Evolutionary conservation across 2,797 vertebrate genomes (phyloP), one percentile per base, ranked within the genome.

Genomic region (Cichlasoma orientale): DNA sequence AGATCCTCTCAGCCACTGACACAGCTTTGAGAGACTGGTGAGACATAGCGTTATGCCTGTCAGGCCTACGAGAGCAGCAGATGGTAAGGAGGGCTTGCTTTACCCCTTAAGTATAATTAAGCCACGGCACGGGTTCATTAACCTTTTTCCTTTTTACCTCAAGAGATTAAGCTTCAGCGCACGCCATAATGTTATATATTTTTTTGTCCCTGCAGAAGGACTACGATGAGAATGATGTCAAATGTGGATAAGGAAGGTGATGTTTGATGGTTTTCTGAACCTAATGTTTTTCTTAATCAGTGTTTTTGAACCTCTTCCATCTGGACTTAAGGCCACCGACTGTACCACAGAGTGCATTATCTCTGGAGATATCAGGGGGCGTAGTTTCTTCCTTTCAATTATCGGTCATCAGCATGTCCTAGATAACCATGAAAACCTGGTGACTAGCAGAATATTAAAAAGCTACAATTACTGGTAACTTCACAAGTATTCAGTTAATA

Each of bases 91-190:
- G 5, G 23, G 33, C 58, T 19, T 14, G 3, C 58, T 19, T 78
- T 54, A 6, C 77, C 80, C 79, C 68, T 44, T 2, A 79, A 75
- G 79, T 80, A 58, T 79, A 88, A 88, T 88, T 84, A 87, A 54
- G 54, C 79, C 70, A 21, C 82, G 5, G 71, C 81, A 71, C 72
- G 70, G 79, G 80, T 85, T 90, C 84, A 81, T 89, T 87, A 85
- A 73, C 57, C 78, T 53, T 79, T 58, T 70, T 80, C 23, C 50
- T 79, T 69, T 75, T 83, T 12, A 68, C 58, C 74, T 78, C 57
- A 1, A 73, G 73, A 84, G 70, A 82, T 76, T 72, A 72, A 59
- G 19, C 18, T 16, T 41, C 70, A 61, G 52, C 70, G 27, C n/a
- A 27, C 21, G 66, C 63, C 52, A 71, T 19, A 74, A 73, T 57